Evolutionary conservation across 2,888 invertebrate species (phyloP).

Genomic region (Tuta absoluta): DNA sequence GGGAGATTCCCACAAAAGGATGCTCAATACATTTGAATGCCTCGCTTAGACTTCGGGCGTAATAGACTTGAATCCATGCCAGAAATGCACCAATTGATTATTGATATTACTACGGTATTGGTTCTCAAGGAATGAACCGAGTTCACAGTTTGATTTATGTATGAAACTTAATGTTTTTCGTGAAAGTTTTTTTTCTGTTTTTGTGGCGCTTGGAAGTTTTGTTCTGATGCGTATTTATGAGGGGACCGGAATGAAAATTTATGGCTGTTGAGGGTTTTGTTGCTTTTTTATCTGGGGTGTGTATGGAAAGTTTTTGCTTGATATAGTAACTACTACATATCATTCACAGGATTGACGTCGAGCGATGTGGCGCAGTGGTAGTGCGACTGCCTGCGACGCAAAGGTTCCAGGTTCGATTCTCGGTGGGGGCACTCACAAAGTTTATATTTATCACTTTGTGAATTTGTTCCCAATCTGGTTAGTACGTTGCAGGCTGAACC

Average conservation of each 20-base stretch:
- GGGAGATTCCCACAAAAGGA: constrained; percentile 59
- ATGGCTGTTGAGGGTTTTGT: constrained; percentile 30
- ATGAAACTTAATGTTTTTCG: constrained; percentile 30
- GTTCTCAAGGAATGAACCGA: constrained; percentile 46
- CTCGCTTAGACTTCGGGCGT: constrained; percentile 58
- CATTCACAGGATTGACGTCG: too few relatives aligned
- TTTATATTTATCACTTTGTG: too few relatives aligned
- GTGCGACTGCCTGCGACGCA: too few relatives aligned
- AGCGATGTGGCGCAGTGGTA: too few relatives aligned
- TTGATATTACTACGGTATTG: constrained; percentile 70
- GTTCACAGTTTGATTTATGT: constrained; percentile 42
- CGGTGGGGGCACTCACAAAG: too few relatives aligned
- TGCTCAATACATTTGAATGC: constrained; percentile 66
- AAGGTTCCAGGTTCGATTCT: too few relatives aligned
- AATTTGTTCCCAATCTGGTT: too few relatives aligned
- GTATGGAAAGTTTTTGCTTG: background rate
- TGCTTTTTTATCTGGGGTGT: constrained; percentile 9
- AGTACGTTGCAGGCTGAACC: too few relatives aligned
- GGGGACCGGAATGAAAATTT: constrained; percentile 32
- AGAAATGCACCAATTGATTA: constrained; percentile 81
- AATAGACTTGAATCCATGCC: constrained; percentile 78
- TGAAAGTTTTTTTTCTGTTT: background rate
- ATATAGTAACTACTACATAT: background rate
- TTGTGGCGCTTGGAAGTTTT: constrained; percentile 13
- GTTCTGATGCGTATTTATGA: constrained; percentile 31